These are phyloP conservation scores for Pogonocichla stellata DNA, from an alignment of 2,113 vertebrate species.

Conservation along the genomic window DNA sequence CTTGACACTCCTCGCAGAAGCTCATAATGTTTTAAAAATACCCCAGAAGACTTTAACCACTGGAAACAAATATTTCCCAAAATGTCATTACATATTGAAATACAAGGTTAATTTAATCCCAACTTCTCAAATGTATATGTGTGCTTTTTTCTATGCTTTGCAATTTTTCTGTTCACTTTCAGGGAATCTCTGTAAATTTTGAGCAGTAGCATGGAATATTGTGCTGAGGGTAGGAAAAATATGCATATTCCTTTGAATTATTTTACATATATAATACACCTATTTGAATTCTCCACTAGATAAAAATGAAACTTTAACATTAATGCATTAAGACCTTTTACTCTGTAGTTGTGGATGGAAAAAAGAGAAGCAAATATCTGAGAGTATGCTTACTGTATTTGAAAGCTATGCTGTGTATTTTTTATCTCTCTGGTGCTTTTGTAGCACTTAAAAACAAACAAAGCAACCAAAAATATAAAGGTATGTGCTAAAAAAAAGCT, in stretches of 20 bases:
- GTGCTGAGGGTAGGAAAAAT: neutral
- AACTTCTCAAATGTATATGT: neutral
- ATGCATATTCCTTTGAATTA: neutral
- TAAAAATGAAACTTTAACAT: neutral
- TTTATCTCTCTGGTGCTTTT: neutral
- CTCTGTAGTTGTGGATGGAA: neutral
- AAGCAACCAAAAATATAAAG: neutral
- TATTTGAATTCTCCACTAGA: neutral
- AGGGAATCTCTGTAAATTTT: neutral
- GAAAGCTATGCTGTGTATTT: neutral
- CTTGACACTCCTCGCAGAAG: neutral
- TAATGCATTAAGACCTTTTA: neutral
- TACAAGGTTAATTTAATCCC: neutral
- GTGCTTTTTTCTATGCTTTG: neutral
- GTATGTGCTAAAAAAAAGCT: neutral
- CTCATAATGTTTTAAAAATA: neutral
- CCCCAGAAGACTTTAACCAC: fast-evolving
- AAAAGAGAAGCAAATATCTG: neutral
- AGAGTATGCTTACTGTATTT: neutral
- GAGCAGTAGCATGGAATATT: neutral
- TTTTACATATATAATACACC: neutral
- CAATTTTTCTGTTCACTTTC: neutral
- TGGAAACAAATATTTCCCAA: neutral
- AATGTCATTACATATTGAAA: neutral
- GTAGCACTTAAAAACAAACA: neutral